Conservation (phyloP, 1,140 invertebrate genomes). For the Bathynomus jamesi region DNA sequence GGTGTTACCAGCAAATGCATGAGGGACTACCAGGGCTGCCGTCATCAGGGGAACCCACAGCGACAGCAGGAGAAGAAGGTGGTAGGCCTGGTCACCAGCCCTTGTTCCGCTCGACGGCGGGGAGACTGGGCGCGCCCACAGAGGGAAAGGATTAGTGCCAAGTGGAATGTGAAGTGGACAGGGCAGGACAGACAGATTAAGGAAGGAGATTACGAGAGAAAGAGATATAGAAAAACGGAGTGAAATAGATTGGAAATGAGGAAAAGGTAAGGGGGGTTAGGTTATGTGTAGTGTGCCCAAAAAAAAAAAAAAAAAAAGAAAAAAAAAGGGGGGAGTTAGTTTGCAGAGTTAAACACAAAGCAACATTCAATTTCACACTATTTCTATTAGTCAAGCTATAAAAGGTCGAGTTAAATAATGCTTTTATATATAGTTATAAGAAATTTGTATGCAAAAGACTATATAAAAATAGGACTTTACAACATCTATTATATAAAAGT, state of each 20-base stretch:
- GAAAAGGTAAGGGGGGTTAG: not conserved
- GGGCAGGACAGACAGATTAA: not conserved
- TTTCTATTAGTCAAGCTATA: too few species aligned
- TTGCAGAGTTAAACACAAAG: too few species aligned
- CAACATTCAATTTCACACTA: too few species aligned
- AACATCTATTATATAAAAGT: too few species aligned
- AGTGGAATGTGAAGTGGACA: not conserved
- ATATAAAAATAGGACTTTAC: too few species aligned
- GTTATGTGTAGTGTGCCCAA: not conserved
- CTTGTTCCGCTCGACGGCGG: not conserved
- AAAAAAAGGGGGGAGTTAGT: not conserved
- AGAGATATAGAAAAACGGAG: not conserved
- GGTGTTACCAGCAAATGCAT: not conserved
- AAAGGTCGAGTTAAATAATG: too few species aligned
- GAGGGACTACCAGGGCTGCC: not conserved
- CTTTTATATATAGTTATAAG: too few species aligned
- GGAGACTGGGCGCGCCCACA: not conserved
- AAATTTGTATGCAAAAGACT: too few species aligned
- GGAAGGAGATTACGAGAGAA: not conserved
- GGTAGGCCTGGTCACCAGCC: not conserved
- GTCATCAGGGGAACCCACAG: not conserved
- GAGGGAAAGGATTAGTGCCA: not conserved
- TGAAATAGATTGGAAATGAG: not conserved
- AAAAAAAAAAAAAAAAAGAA: not conserved
- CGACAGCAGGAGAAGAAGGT: not conserved